Conservation (phyloP, 2,888 invertebrate genomes). For the Trissolcus japonicus region DNA sequence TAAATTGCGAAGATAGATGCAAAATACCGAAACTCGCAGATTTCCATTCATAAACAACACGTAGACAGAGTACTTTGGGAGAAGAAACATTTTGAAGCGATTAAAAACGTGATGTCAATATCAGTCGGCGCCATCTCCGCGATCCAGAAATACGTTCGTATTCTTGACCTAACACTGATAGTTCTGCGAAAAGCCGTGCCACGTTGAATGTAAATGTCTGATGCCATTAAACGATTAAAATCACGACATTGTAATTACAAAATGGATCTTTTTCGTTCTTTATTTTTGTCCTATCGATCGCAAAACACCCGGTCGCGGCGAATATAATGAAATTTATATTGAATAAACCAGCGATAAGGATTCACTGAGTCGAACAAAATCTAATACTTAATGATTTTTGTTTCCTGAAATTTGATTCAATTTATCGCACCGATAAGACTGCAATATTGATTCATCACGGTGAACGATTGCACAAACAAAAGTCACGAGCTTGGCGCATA, state of each 20-base stretch:
- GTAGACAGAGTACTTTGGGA: slow-evolving; percentile 5
- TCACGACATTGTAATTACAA: slow-evolving; percentile 34
- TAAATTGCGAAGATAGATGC: slow-evolving; percentile 4
- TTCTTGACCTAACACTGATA: slow-evolving; percentile 33
- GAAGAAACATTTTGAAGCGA: slow-evolving; percentile 6
- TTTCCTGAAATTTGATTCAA: slow-evolving; percentile 25
- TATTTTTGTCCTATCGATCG: slow-evolving; percentile 20
- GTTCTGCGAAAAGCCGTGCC: slow-evolving; percentile 8
- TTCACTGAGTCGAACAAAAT: slow-evolving; percentile 6
- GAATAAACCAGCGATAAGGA: slow-evolving; percentile 22
- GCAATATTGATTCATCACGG: slow-evolving; percentile 19
- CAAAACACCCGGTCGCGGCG: not conserved
- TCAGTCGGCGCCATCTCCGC: slow-evolving; percentile 21
- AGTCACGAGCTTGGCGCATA: slow-evolving; percentile 1
- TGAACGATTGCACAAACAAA: slow-evolving; percentile 9
- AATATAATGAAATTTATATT: slow-evolving; percentile 21
- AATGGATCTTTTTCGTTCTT: slow-evolving; percentile 6
- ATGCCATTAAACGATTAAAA: slow-evolving; percentile 35
- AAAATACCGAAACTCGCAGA: not conserved
- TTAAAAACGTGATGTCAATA: slow-evolving; percentile 30
- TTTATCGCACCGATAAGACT: slow-evolving; percentile 26
- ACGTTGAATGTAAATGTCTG: slow-evolving; percentile 18
- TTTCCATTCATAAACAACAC: slow-evolving; percentile 22
- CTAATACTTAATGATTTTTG: slow-evolving; percentile 6
- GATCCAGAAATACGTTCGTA: slow-evolving; percentile 21